Conservation (phyloP, 2,888 invertebrate species). For the Osedax fenrisi region DNA sequence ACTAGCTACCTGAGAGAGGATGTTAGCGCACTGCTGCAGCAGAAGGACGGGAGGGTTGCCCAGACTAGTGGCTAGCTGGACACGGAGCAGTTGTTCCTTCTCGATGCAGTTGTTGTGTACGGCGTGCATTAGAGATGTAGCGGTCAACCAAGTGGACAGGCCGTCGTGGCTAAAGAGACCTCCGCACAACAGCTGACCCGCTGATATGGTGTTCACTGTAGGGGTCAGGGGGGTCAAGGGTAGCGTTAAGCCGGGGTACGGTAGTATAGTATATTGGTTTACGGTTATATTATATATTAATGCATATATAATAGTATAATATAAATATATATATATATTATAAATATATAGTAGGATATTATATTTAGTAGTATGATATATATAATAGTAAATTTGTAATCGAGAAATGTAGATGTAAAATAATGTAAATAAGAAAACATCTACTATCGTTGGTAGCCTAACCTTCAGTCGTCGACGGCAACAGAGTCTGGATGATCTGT, state of each 20-base stretch:
- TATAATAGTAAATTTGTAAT: too few relatives aligned
- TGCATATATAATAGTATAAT: too few relatives aligned
- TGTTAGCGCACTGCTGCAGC: constrained; percentile 72
- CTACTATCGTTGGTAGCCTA: constrained; percentile 43
- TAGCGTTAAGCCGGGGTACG: too few relatives aligned
- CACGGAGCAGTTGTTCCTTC: constrained; percentile 79
- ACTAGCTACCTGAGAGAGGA: constrained; percentile 61
- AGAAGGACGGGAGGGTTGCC: constrained; percentile 69
- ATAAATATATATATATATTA: too few relatives aligned
- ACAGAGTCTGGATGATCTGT: constrained; percentile 74
- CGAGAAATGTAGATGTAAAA: neutral
- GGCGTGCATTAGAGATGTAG: constrained; percentile 77
- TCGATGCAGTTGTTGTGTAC: constrained; percentile 64
- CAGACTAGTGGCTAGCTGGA: constrained; percentile 63
- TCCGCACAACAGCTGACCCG: constrained; percentile 79
- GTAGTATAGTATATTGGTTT: too few relatives aligned
- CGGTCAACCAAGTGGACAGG: constrained; percentile 86
- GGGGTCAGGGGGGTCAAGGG: too few relatives aligned
- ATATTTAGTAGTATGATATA: too few relatives aligned
- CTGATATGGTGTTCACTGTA: constrained; percentile 52
- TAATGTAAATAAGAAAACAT: neutral
- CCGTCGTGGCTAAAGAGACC: constrained; percentile 78
- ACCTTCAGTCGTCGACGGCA: constrained; percentile 73
- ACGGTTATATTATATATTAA: too few relatives aligned
- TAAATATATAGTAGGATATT: too few relatives aligned